Conservation (phyloP, 2,888 invertebrate genomes). For the Trissonchulus latispiculum region DNA sequence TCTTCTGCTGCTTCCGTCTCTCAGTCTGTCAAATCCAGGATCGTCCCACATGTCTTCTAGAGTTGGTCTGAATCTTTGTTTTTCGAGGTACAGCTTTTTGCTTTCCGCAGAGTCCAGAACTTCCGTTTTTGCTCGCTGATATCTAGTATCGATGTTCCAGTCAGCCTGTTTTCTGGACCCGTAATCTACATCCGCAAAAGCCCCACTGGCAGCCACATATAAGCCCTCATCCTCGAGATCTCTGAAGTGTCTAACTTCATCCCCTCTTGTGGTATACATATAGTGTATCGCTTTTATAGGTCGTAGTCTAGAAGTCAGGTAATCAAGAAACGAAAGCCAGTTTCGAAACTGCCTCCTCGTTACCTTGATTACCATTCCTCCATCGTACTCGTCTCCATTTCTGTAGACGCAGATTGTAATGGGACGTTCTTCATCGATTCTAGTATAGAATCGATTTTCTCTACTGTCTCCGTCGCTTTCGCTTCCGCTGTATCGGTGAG, state of each 20-base stretch:
- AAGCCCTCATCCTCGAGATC: slow-evolving; percentile 5
- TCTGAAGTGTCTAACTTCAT: slow-evolving; percentile 15
- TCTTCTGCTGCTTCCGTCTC: neutral
- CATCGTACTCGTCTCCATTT: slow-evolving; percentile 33
- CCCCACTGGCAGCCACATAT: slow-evolving; percentile 16
- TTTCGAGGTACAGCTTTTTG: slow-evolving; percentile 2
- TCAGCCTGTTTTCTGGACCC: slow-evolving; percentile 6
- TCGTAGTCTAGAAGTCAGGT: slow-evolving; percentile 28
- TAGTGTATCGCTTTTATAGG: slow-evolving; percentile 8
- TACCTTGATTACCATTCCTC: slow-evolving; percentile 31
- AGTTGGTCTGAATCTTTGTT: slow-evolving; percentile 1
- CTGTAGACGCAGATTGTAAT: slow-evolving; percentile 27
- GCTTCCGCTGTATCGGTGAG: no score
- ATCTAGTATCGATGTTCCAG: neutral
- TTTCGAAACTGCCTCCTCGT: slow-evolving; percentile 34
- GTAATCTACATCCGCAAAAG: slow-evolving; percentile 1
- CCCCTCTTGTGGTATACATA: slow-evolving; percentile 2
- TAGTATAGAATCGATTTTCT: slow-evolving; percentile 18
- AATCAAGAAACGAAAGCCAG: slow-evolving; percentile 35
- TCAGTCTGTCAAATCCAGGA: slow-evolving; percentile 2
- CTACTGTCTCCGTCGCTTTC: neutral
- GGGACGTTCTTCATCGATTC: neutral
- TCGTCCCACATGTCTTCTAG: slow-evolving; percentile 17
- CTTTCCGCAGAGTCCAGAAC: slow-evolving; percentile 7
- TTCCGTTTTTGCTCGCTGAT: neutral